Percentiles rank a stretch among this genome's conserved stretches.
Conservation (phyloP, 1,140 invertebrate genomes). For the Danaus melanippus region DNA sequence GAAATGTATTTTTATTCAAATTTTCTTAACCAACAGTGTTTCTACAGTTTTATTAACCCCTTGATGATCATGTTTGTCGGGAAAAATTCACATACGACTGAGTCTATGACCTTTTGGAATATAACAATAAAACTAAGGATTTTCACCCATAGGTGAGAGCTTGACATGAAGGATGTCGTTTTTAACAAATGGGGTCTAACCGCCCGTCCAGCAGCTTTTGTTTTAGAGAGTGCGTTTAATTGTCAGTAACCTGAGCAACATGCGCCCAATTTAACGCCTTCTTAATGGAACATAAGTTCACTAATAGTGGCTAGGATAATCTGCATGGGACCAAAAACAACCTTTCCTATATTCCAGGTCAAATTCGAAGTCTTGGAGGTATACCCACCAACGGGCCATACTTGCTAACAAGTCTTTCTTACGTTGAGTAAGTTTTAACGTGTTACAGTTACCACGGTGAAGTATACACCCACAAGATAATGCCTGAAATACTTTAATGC, state of each 20-base stretch:
- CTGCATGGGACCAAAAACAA: no score
- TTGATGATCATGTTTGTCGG: conserved; percentile 13
- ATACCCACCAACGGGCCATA: no score
- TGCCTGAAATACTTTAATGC: no score
- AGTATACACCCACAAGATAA: no score
- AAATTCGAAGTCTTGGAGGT: no score
- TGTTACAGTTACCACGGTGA: no score
- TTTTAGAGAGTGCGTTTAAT: conserved; percentile 3
- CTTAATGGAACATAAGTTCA: neutral
- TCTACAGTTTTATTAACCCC: conserved; percentile 13
- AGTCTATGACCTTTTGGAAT: conserved; percentile 10
- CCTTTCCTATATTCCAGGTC: no score
- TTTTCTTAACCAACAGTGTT: conserved; percentile 9
- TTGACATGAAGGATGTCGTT: conserved; percentile 6
- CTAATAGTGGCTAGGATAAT: no score
- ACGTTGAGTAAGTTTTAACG: no score
- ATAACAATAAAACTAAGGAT: conserved; percentile 2
- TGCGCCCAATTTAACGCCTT: conserved; percentile 3
- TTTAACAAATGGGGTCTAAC: conserved; percentile 5
- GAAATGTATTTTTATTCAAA: conserved; percentile 6
- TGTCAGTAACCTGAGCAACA: neutral
- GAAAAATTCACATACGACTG: conserved; percentile 7
- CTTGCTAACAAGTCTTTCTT: no score
- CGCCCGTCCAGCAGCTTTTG: conserved; percentile 2
- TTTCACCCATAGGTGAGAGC: conserved; percentile 4